Evolutionary conservation across 2,113 vertebrate species (phyloP).

Genomic region (Fulica atra): DNA sequence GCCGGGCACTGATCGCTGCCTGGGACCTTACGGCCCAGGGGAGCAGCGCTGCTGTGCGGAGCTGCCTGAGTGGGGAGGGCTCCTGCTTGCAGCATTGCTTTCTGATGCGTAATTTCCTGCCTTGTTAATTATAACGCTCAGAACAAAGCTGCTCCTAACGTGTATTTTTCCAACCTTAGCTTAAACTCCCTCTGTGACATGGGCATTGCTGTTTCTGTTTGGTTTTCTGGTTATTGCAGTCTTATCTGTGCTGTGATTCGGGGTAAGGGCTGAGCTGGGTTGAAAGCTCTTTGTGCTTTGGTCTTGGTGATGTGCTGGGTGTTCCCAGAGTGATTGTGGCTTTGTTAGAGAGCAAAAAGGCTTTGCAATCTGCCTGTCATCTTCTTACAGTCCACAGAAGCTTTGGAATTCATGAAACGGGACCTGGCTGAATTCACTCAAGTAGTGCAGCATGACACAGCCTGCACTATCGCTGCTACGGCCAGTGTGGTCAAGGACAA

Average conservation of each 20-base stretch:
- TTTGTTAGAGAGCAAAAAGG: fast-evolving
- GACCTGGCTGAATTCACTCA: slow-evolving; percentile 94
- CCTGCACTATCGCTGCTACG: slow-evolving; percentile 95
- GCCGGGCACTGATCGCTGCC: fast-evolving
- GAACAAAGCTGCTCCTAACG: not conserved
- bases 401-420: slow-evolving; percentile 94
- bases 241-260: fast-evolving
- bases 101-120: not conserved
- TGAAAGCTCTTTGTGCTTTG: fast-evolving
- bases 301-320: fast-evolving
- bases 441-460: slow-evolving; percentile 96
- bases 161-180: no score
- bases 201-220: not conserved
- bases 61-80: fast-evolving
- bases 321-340: fast-evolving
- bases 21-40: fast-evolving
- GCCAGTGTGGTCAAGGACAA: slow-evolving; percentile 94
- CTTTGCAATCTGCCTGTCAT: not conserved
- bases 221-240: not conserved
- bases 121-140: not conserved
- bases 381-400: slow-evolving; percentile 88
- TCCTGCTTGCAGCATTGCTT: fast-evolving
- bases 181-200: fast-evolving
- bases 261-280: not conserved
- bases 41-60: fast-evolving